Conservation (phyloP, 2,797 vertebrate genomes). For the Notolabrus celidotus region DNA sequence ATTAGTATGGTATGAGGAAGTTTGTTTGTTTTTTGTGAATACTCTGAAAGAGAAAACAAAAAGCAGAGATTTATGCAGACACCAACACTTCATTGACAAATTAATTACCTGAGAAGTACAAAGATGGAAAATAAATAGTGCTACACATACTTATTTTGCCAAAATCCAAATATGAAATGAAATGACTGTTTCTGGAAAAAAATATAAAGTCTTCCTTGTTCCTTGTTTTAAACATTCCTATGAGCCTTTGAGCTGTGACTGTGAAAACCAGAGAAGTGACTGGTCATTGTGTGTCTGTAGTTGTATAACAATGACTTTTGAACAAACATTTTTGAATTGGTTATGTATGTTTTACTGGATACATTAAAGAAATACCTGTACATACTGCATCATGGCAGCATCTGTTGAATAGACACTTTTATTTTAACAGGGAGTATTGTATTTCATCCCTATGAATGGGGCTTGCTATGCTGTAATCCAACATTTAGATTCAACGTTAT, state of each 20-base stretch:
- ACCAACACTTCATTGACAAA: no score
- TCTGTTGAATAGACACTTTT: neutral
- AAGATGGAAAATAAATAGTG: no score
- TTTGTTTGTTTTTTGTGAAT: neutral
- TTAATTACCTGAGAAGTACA: no score
- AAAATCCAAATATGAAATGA: neutral
- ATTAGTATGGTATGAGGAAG: slow-evolving; percentile 14
- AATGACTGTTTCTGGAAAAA: neutral
- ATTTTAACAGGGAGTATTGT: neutral
- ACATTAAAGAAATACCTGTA: neutral
- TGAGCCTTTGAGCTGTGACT: slow-evolving; percentile 20
- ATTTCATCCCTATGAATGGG: neutral
- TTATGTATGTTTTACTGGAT: no score
- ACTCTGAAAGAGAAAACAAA: neutral
- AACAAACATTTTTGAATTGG: neutral
- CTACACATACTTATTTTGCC: neutral
- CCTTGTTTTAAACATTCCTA: slow-evolving; percentile 66
- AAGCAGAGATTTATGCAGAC: neutral
- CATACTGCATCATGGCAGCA: neutral
- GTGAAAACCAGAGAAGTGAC: slow-evolving; percentile 12
- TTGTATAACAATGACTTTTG: neutral
- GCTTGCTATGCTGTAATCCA: no score
- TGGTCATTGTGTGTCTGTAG: neutral
- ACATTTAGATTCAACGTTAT: no score
- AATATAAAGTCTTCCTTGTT: slow-evolving; percentile 64